Conservation (phyloP, 2,888 invertebrate species). For the Eurytoma californica region DNA sequence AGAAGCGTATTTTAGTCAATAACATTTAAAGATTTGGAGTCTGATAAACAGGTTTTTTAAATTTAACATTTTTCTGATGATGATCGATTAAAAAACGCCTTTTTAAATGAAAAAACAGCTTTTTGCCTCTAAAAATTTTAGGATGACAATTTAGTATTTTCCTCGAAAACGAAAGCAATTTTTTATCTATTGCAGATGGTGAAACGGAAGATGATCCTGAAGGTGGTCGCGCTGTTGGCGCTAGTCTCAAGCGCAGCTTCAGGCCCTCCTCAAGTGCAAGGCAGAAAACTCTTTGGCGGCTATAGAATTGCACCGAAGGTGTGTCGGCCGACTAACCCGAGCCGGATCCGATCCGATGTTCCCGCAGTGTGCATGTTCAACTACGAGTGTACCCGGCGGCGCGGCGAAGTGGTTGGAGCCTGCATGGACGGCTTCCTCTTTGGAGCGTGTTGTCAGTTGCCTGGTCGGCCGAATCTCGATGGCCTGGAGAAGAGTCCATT, state of each 20-base stretch:
- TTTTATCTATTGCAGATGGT: background rate
- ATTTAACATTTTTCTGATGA: too few relatives aligned
- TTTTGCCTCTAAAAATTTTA: too few relatives aligned
- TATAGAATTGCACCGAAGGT: slow-evolving; percentile 89
- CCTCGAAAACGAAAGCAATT: background rate
- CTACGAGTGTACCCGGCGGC: slow-evolving; percentile 88
- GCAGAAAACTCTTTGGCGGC: slow-evolving; percentile 87
- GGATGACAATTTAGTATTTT: too few relatives aligned
- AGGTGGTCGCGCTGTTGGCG: too few relatives aligned
- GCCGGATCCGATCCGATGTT: slow-evolving; percentile 75
- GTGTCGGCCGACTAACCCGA: slow-evolving; percentile 84
- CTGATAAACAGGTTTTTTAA: too few relatives aligned
- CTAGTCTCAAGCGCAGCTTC: too few relatives aligned
- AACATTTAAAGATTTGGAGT: too few relatives aligned
- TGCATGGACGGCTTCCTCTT: slow-evolving; percentile 96
- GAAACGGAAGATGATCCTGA: too few relatives aligned
- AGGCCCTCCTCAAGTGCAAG: slow-evolving; percentile 57
- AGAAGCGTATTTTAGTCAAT: too few relatives aligned
- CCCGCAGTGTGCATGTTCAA: slow-evolving; percentile 95
- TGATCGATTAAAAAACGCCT: too few relatives aligned
- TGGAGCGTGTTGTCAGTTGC: slow-evolving; percentile 91
- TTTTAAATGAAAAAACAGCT: too few relatives aligned
- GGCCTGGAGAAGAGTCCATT: slow-evolving; percentile 64
- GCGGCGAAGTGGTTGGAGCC: slow-evolving; percentile 90
- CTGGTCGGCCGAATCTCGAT: slow-evolving; percentile 73